Percentiles rank a stretch among this genome's conserved stretches.
phyloP scores from a whole-genome alignment of 2,888 invertebrate species.

The Lepidonotus clava region DNA sequence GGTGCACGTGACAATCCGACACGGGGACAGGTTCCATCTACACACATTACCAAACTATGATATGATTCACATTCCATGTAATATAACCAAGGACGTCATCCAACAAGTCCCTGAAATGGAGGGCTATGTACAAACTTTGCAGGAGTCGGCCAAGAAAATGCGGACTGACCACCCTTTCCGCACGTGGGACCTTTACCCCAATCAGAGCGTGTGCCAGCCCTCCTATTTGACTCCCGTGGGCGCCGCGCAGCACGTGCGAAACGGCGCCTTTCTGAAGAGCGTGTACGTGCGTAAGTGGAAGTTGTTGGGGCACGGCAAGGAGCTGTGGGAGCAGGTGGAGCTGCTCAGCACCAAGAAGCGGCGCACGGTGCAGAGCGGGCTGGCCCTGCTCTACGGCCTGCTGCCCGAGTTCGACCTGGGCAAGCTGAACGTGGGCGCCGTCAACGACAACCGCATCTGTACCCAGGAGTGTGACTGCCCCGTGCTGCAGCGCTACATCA shows the following conservation, averaged over 20 bases:
- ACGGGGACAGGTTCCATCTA: slow-evolving; percentile 94
- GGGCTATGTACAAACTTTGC: slow-evolving; percentile 55
- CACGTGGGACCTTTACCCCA: slow-evolving; percentile 73
- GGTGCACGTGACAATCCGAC: slow-evolving; percentile 85
- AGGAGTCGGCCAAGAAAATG: slow-evolving; percentile 81
- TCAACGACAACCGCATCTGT: slow-evolving; percentile 72
- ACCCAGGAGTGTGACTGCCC: slow-evolving; percentile 91
- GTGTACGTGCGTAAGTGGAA: slow-evolving; percentile 76
- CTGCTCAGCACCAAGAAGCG: slow-evolving; percentile 90
- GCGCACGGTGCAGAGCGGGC: slow-evolving; percentile 93
- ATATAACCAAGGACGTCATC: slow-evolving; percentile 72
- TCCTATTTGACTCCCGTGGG: slow-evolving; percentile 92
- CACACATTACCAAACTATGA: slow-evolving; percentile 89
- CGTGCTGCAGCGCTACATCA: slow-evolving; percentile 84
- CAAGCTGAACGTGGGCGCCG: slow-evolving; percentile 83
- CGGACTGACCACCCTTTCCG: slow-evolving; percentile 65
- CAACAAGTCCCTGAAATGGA: slow-evolving; percentile 53
- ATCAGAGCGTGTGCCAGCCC: slow-evolving; percentile 84
- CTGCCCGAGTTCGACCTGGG: slow-evolving; percentile 85
- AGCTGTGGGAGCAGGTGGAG: slow-evolving; percentile 80
- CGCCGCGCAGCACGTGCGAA: slow-evolving; percentile 89
- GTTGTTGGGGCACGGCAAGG: slow-evolving; percentile 69
- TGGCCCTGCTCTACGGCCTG: slow-evolving; percentile 89
- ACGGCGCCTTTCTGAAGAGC: slow-evolving; percentile 85
- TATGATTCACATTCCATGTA: slow-evolving; percentile 87